A percentile compares a stretch with the other conserved stretches of the same genome.
Conservation (phyloP, 2,113 vertebrate genomes). For the Mohoua ochrocephala region DNA sequence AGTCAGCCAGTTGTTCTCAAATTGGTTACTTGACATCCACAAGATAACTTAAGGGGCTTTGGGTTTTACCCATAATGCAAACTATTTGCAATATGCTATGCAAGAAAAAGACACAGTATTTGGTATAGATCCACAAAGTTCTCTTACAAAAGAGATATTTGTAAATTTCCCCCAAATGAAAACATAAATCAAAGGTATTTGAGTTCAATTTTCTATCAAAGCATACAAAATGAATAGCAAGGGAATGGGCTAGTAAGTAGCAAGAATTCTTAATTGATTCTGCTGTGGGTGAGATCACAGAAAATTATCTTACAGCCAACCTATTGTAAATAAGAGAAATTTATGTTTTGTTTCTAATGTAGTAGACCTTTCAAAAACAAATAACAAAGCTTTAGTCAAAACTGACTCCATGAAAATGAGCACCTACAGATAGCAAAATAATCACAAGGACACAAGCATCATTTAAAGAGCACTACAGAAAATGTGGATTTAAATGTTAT, state of each 20-base stretch:
- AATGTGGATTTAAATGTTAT: background rate
- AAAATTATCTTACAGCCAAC: background rate
- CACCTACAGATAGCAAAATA: constrained; percentile 8
- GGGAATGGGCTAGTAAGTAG: background rate
- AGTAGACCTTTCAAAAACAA: constrained; percentile 20
- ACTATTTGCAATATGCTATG: background rate
- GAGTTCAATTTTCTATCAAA: background rate
- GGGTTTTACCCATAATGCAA: background rate
- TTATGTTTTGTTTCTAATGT: background rate
- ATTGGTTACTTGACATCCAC: background rate
- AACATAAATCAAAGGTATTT: background rate
- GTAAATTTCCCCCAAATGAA: background rate
- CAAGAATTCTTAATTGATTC: constrained; percentile 2
- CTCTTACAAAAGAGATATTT: background rate
- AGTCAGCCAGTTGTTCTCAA: background rate
- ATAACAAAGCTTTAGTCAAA: constrained; percentile 29
- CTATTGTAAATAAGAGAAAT: constrained; percentile 17
- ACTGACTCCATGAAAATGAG: background rate
- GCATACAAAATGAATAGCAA: background rate
- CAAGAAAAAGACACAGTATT: background rate
- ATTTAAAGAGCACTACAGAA: constrained; percentile 16
- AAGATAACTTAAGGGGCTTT: background rate
- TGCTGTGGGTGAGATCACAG: background rate
- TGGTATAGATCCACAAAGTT: background rate
- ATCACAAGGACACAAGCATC: background rate